Conservation (phyloP, 2,888 invertebrate genomes). For the Charanyca ferruginea region DNA sequence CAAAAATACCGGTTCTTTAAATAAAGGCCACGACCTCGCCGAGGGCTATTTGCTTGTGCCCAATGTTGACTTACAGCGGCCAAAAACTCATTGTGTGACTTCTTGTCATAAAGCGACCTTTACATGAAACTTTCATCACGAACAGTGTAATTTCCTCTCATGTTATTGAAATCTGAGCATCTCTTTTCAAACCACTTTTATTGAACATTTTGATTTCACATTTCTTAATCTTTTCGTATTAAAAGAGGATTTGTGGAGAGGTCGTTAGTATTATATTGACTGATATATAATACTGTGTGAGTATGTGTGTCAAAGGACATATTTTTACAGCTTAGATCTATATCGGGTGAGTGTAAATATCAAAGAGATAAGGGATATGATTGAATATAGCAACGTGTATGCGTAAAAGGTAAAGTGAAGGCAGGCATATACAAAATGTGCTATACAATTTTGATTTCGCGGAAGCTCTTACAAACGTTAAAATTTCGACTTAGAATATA, state of each 20-base stretch:
- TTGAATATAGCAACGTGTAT: conserved; percentile 45
- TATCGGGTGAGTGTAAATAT: conserved; percentile 45
- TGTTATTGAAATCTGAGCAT: conserved; percentile 77
- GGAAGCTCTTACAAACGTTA: conserved; percentile 34
- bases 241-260: conserved; percentile 53
- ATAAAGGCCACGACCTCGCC: conserved; percentile 87
- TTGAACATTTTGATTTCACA: conserved; percentile 71
- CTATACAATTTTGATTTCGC: conserved; percentile 45
- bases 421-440: conserved; percentile 25
- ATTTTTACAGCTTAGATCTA: conserved; percentile 44
- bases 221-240: conserved; percentile 63
- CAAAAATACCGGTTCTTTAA: conserved; percentile 76
- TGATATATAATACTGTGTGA: conserved; percentile 37
- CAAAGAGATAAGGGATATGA: conserved; percentile 45
- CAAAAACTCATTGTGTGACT: conserved; percentile 87
- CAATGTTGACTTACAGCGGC: conserved; percentile 82
- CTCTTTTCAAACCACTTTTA: conserved; percentile 73
- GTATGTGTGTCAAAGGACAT: conserved; percentile 36
- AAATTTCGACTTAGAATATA: conserved; percentile 49
- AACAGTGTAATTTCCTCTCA: conserved; percentile 80
- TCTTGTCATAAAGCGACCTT: conserved; percentile 82
- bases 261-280: conserved; percentile 55
- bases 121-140: conserved; percentile 77
- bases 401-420: conserved; percentile 39
- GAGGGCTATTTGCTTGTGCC: conserved; percentile 84